Evolutionary conservation across 37 sponge, comb jelly and placozoan genomes (phyloP).

Genomic region (Halichondria panicea): DNA sequence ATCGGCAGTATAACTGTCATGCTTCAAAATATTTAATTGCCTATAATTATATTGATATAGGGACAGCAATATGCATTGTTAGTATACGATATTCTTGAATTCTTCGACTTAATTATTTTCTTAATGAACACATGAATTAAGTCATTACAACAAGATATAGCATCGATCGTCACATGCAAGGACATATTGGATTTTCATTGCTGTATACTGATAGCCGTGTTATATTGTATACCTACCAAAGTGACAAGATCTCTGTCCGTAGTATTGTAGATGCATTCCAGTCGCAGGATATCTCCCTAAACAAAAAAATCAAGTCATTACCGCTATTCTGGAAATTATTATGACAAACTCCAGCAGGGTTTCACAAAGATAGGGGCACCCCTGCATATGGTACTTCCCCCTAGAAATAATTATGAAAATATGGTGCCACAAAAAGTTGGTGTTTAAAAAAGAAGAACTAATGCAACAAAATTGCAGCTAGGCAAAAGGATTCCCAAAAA

Average conservation of each 20-base stretch:
- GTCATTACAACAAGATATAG: no score
- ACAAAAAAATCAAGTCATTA: background rate
- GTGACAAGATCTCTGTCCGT: background rate
- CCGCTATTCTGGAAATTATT: background rate
- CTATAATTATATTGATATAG: background rate
- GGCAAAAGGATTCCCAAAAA: background rate
- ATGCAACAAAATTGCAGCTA: background rate
- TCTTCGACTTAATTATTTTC: no score
- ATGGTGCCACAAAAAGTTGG: background rate
- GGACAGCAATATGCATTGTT: no score
- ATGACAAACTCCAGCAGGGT: background rate
- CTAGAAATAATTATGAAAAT: background rate
- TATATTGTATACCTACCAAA: background rate
- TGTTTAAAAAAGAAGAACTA: background rate
- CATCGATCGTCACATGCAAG: no score
- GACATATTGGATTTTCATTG: no score
- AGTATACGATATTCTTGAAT: no score
- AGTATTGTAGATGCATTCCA: constrained; percentile 11
- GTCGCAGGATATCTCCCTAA: constrained; percentile 1
- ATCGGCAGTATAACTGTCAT: no score
- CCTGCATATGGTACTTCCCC: background rate
- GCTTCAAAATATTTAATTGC: no score
- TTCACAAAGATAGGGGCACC: background rate
- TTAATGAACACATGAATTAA: no score
- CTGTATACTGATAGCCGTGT: background rate